Base-by-base conservation (phyloP, 2,888 invertebrate species). In the Deroplatys truncata region DNA sequence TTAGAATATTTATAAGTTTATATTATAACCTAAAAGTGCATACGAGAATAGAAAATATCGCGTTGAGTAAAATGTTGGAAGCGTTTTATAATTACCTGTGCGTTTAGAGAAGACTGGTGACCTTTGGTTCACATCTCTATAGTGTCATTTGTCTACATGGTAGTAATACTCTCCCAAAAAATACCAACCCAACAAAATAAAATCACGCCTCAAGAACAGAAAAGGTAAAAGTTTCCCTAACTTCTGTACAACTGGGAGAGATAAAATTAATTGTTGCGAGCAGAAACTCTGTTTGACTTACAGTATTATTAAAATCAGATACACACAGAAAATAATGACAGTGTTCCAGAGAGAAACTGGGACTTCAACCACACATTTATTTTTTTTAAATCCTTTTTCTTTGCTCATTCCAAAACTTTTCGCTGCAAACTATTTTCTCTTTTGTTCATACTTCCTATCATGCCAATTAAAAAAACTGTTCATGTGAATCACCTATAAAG, bases 401-500 rank as follows among this genome's bases (percentile, higher is more conserved):
- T 20, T 87, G 82, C 84, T 88, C 84, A 88, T 83, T 83, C 83
- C 49, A 20, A 28, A 56, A 84, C 82, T 31, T 84, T 83, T 49
- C 88, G n/a, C 88, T 88, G 35, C 85, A 49, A 28, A 25, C 56
- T 72, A 25, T 72, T 72, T 20, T 25, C 56, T 72, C 84, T 28
- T 28, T 85, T 43, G 28, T 85, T 56, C 85, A 49, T 85, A 20
- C 35, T 31, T 28, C 28, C 28, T 28, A 49, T 28, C 85, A 85
- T 85, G 49, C 85, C 43, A 85, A 56, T 85, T 85, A 85, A 85
- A 85, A 85, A 85, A 85, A 85, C n/a, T 28, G 85, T 85, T 43
- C 85, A n/a, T 28, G 25, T 85, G 85, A 28, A 43, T 85, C 56
- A 28, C 85, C 85, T 85, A 85, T 85, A 56, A 35, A 85, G 85